A percentile compares a stretch with the other conserved stretches of the same genome.
phyloP scores from a whole-genome alignment of 2,888 invertebrate species.

The Calliopum simillimum region DNA sequence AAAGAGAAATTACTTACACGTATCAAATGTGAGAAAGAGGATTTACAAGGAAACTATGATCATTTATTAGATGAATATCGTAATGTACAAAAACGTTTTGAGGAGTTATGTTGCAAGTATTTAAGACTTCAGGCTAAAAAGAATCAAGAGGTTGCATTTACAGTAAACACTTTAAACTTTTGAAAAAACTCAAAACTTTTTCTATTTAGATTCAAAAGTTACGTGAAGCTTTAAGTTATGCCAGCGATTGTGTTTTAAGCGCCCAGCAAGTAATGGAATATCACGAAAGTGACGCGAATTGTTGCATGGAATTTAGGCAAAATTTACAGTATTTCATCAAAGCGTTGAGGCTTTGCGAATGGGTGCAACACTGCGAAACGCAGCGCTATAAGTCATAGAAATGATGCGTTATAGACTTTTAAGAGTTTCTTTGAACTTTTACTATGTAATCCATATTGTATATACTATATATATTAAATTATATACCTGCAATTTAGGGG shows the following conservation, averaged over 20 bases:
- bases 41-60: constrained; percentile 55
- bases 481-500: too few species aligned
- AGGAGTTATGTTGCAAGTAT: constrained; percentile 55
- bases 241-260: constrained; percentile 54
- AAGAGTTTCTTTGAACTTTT: too few species aligned
- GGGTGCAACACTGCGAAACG: constrained; percentile 32
- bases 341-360: constrained; percentile 49
- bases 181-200: not conserved
- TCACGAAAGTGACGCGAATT: constrained; percentile 40
- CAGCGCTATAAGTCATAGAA: too few species aligned
- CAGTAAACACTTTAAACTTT: not conserved
- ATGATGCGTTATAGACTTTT: too few species aligned
- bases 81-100: constrained; percentile 53
- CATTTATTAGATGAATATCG: constrained; percentile 54
- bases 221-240: constrained; percentile 54
- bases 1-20: constrained; percentile 56
- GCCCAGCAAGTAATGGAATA: constrained; percentile 50
- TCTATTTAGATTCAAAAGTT: constrained; percentile 48
- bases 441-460: too few species aligned
- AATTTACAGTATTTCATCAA: constrained; percentile 55
- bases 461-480: too few species aligned
- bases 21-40: constrained; percentile 54
- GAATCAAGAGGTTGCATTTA: constrained; percentile 52
- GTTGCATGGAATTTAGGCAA: constrained; percentile 48
- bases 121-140: constrained; percentile 56